phyloP scores from a whole-genome alignment of 2,888 invertebrate species.

The Altica lythri region DNA sequence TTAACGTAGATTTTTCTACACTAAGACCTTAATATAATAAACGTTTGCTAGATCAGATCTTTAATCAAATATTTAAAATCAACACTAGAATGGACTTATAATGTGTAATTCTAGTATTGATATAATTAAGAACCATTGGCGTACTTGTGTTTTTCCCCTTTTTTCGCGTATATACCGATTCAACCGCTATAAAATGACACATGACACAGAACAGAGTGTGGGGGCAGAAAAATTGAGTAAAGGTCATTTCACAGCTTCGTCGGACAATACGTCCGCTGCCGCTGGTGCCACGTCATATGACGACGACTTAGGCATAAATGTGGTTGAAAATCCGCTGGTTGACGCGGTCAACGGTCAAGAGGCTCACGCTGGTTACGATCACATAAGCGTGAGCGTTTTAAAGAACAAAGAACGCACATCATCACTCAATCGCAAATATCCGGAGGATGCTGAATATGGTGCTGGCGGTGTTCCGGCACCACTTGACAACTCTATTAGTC shows the following conservation, averaged over 20 bases:
- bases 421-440: constrained; percentile 45
- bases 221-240: constrained; percentile 62
- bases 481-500: constrained; percentile 47
- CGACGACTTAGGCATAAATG: constrained; percentile 59
- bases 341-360: constrained; percentile 61
- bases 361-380: constrained; percentile 59
- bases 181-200: constrained; percentile 13
- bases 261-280: constrained; percentile 59
- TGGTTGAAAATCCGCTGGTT: constrained; percentile 64
- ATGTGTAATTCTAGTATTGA: too few species aligned
- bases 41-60: too few species aligned
- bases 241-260: constrained; percentile 62
- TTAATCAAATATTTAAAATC: too few species aligned
- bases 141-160: too few species aligned
- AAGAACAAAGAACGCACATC: constrained; percentile 53
- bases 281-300: constrained; percentile 56
- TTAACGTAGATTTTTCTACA: too few species aligned
- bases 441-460: constrained; percentile 49
- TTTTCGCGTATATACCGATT: constrained; percentile 7
- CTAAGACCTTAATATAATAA: too few species aligned
- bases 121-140: too few species aligned
- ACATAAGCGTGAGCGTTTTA: constrained; percentile 56
- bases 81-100: too few species aligned
- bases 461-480: too few species aligned
- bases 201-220: constrained; percentile 21